Conservation (phyloP, 23 tunicate species). For the Styela clava region DNA sequence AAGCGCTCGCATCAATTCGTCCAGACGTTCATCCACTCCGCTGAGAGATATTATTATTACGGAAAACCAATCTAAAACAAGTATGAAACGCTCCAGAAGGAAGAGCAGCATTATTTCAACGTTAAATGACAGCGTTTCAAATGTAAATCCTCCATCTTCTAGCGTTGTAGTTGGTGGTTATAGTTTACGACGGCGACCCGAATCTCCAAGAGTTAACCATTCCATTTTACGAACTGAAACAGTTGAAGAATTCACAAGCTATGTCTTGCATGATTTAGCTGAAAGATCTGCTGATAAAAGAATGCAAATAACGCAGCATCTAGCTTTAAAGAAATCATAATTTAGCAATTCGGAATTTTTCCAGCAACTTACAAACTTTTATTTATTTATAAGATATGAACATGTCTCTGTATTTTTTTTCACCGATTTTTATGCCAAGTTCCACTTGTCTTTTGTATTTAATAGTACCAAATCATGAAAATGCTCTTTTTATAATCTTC, state of each 20-base stretch:
- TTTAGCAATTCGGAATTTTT: too few relatives aligned
- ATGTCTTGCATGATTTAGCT: not conserved
- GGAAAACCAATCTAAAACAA: not conserved
- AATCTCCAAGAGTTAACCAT: not conserved
- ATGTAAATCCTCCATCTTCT: constrained; percentile 4
- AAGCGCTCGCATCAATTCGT: constrained; percentile 36
- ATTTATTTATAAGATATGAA: too few relatives aligned
- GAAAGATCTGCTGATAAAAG: not conserved
- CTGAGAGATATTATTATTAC: constrained; percentile 2
- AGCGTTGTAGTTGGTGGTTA: constrained; percentile 74
- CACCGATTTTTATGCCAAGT: too few relatives aligned
- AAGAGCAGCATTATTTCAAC: not conserved
- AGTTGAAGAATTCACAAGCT: constrained; percentile 43
- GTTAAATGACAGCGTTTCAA: not conserved
- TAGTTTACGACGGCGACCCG: constrained; percentile 53
- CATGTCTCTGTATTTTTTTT: too few relatives aligned
- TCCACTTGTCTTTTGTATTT: too few relatives aligned
- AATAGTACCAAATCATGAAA: too few relatives aligned
- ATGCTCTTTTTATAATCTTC: too few relatives aligned
- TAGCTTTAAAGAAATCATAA: not conserved
- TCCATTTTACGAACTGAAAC: constrained; percentile 19
- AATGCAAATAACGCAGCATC: not conserved
- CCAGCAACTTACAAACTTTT: not conserved
- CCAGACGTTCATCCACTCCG: constrained; percentile 75
- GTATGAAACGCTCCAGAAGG: not conserved